Conservation (phyloP, 2,797 vertebrate genomes). For the Silurus lanzhouensis region DNA sequence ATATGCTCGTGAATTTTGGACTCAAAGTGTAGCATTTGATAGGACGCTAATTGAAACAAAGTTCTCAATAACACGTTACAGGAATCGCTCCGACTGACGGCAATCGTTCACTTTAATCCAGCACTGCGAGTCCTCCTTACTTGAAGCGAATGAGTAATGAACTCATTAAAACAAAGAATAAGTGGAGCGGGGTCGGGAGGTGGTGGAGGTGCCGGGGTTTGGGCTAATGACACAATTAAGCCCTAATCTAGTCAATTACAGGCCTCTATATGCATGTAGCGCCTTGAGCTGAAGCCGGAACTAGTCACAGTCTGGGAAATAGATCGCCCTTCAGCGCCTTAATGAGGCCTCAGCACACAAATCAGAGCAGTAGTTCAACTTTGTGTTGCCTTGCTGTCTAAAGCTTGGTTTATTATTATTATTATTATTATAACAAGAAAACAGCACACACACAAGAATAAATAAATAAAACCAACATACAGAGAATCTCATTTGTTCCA, state of each 20-base stretch:
- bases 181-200: neutral
- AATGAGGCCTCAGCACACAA: conserved; percentile 1
- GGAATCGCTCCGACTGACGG: neutral
- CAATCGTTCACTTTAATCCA: neutral
- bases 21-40: neutral
- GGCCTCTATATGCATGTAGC: neutral
- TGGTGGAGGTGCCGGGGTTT: too few relatives aligned
- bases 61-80: neutral
- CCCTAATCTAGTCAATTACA: conserved; percentile 6
- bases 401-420: too few relatives aligned
- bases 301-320: neutral
- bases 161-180: neutral
- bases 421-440: too few relatives aligned
- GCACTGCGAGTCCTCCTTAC: too few relatives aligned
- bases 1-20: neutral
- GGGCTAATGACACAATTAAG: neutral
- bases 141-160: neutral
- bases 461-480: neutral
- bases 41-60: neutral
- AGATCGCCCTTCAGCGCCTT: neutral
- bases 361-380: neutral
- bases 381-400: too few relatives aligned
- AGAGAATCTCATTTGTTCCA: neutral
- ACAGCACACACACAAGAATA: too few relatives aligned
- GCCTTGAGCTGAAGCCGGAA: conserved; percentile 10